These are phyloP conservation scores for Tympanuchus pallidicinctus DNA, from an alignment of 2,113 vertebrate species.

Conservation along the genomic window DNA sequence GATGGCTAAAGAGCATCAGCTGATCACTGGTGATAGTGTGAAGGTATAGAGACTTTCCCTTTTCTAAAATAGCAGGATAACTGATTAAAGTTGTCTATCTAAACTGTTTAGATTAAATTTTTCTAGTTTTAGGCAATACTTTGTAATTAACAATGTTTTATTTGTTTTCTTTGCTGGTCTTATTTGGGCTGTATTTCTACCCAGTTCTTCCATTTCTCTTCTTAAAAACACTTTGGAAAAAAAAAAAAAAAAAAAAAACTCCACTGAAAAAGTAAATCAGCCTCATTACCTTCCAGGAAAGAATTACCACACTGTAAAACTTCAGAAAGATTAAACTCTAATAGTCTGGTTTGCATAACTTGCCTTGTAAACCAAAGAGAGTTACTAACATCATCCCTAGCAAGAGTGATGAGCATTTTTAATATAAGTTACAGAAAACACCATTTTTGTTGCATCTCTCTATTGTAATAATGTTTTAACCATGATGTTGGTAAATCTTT, in stretches of 20 bases:
- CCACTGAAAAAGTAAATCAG: not conserved
- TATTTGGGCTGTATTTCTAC: not conserved
- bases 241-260: not conserved
- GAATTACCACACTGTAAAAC: not conserved
- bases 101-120: not conserved
- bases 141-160: not conserved
- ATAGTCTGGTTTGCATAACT: not conserved
- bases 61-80: not conserved
- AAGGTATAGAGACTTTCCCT: not conserved
- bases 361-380: not conserved
- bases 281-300: not conserved
- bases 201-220: not conserved
- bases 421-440: conserved; percentile 23
- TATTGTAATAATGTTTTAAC: conserved; percentile 6
- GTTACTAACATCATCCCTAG: not conserved
- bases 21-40: not conserved
- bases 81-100: not conserved
- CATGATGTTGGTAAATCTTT: not conserved
- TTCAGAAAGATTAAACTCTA: not conserved
- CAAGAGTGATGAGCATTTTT: conserved; percentile 11
- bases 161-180: not conserved
- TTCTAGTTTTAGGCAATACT: not conserved
- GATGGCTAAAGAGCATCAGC: not conserved
- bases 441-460: conserved; percentile 11
- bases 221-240: not conserved